A percentile compares a stretch with the other conserved stretches of the same genome.
Conservation (phyloP, 1,140 invertebrate species). For the Drosophila insularis region DNA sequence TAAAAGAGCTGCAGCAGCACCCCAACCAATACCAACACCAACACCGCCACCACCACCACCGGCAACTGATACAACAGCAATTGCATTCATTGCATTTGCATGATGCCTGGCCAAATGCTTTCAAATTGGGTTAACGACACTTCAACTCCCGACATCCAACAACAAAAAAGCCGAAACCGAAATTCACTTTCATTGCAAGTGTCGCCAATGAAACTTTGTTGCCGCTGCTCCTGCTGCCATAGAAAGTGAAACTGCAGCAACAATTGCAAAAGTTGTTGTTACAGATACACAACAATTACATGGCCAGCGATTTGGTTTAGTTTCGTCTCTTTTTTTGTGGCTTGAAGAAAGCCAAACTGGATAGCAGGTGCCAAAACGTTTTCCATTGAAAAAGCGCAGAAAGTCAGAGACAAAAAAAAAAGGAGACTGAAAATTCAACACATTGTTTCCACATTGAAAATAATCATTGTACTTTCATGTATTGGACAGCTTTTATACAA, state of each 20-base stretch:
- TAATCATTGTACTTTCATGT: neutral
- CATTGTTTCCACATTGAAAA: neutral
- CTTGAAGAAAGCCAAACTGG: constrained; percentile 62
- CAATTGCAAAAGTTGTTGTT: constrained; percentile 41
- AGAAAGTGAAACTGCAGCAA: constrained; percentile 68
- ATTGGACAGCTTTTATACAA: neutral
- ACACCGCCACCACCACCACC: too few relatives aligned
- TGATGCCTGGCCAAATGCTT: constrained; percentile 66
- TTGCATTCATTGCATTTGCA: constrained; percentile 53
- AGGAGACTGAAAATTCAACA: neutral
- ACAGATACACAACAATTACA: constrained; percentile 73
- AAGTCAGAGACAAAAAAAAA: neutral
- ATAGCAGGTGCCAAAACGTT: constrained; percentile 41
- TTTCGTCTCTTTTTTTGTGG: constrained; percentile 48
- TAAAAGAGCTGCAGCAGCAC: constrained; percentile 9
- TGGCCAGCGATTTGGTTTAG: constrained; percentile 49
- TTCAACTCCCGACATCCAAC: constrained; percentile 47
- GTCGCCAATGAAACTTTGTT: constrained; percentile 46
- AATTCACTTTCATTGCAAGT: constrained; percentile 74
- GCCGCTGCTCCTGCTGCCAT: constrained; percentile 27
- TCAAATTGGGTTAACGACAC: constrained; percentile 80
- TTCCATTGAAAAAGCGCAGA: neutral
- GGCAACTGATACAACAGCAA: constrained; percentile 8
- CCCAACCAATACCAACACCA: constrained; percentile 11
- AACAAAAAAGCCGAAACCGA: constrained; percentile 30